Evolutionary conservation across 2,888 invertebrate species (phyloP).

Genomic region (Autographa pulchrina): DNA sequence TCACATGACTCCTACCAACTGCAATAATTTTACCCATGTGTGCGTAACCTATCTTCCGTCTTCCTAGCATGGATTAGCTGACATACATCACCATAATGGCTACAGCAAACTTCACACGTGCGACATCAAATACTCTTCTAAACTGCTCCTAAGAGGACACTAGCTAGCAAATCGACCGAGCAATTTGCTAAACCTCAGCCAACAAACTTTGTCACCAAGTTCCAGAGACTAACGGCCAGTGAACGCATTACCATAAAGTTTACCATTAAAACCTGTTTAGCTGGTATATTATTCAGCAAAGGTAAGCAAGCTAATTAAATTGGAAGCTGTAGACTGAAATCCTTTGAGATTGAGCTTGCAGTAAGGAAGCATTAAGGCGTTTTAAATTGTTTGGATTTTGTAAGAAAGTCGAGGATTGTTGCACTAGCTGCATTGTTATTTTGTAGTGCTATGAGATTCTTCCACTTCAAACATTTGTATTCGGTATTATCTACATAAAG

Average conservation of each 20-base stretch:
- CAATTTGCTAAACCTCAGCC: slow-evolving; percentile 65
- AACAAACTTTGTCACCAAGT: slow-evolving; percentile 45
- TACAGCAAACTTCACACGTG: slow-evolving; percentile 23
- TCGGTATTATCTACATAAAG: not conserved
- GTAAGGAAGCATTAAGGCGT: slow-evolving; percentile 12
- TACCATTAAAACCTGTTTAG: slow-evolving; percentile 39
- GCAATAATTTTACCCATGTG: not conserved
- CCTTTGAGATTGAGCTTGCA: slow-evolving; percentile 30
- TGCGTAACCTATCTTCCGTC: not conserved
- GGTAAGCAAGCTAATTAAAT: slow-evolving; percentile 47
- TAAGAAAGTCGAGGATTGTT: slow-evolving; percentile 17
- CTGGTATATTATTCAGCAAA: slow-evolving; percentile 39
- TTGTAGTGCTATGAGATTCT: not conserved
- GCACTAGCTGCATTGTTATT: not conserved
- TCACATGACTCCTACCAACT: not conserved
- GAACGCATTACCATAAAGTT: slow-evolving; percentile 28
- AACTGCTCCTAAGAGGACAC: slow-evolving; percentile 39
- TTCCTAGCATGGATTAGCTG: not conserved
- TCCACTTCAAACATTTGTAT: not conserved
- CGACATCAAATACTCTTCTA: slow-evolving; percentile 37
- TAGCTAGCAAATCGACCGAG: slow-evolving; percentile 56
- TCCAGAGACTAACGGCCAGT: slow-evolving; percentile 14
- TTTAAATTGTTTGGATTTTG: slow-evolving; percentile 18
- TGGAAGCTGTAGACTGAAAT: slow-evolving; percentile 28
- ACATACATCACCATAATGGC: slow-evolving; percentile 34